Evolutionary conservation across 2,888 invertebrate species (phyloP).

Genomic region (Sphaerophoria taeniata): DNA sequence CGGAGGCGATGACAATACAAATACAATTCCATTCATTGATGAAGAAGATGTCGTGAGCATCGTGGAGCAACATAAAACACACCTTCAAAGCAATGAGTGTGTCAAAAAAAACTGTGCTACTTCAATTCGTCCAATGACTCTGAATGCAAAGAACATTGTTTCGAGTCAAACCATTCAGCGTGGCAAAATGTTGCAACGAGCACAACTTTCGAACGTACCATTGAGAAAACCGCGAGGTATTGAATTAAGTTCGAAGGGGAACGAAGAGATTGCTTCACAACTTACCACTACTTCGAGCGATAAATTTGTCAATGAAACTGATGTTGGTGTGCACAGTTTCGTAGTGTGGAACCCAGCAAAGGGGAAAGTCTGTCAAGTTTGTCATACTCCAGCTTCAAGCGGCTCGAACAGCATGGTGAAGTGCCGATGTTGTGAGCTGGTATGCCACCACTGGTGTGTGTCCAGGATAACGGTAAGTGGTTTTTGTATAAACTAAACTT

Average conservation of each 20-base stretch:
- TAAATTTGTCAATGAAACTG: background rate
- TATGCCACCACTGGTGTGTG: constrained; percentile 75
- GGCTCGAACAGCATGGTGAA: constrained; percentile 65
- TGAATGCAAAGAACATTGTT: constrained; percentile 71
- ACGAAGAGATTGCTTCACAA: constrained; percentile 9
- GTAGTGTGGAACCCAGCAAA: constrained; percentile 68
- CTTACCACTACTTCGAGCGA: background rate
- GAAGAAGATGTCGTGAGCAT: constrained; percentile 63
- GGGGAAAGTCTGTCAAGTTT: constrained; percentile 75
- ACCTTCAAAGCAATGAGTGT: constrained; percentile 55
- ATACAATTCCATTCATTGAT: constrained; percentile 75
- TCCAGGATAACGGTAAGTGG: constrained; percentile 73
- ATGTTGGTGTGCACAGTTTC: constrained; percentile 65
- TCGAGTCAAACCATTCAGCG: constrained; percentile 69
- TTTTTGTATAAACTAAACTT: constrained; percentile 26
- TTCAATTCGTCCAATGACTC: constrained; percentile 66
- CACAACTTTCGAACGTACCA: constrained; percentile 35
- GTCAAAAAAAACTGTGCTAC: constrained; percentile 40
- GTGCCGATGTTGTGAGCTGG: constrained; percentile 73
- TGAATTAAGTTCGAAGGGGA: constrained; percentile 35
- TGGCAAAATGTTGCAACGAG: constrained; percentile 46
- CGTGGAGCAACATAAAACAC: constrained; percentile 55
- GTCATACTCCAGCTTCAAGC: constrained; percentile 70
- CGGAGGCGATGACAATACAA: background rate
- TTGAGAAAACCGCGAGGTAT: constrained; percentile 24